Percentiles rank a stretch among this genome's conserved stretches.
These are phyloP conservation scores for Siniperca scherzeri DNA, from an alignment of 2,797 vertebrate species.

Conservation along the genomic window DNA sequence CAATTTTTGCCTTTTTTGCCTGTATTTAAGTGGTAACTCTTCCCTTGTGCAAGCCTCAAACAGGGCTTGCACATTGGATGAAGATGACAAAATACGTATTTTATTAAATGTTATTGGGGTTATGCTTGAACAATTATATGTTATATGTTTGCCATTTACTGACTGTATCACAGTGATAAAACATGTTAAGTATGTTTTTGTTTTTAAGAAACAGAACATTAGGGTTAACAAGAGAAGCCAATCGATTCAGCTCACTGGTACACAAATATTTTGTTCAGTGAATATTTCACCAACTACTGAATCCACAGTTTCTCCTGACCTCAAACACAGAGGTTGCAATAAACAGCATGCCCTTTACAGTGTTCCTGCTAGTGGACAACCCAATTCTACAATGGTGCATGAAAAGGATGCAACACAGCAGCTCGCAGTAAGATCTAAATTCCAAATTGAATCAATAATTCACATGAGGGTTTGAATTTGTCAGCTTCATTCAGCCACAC, in stretches of 20 bases:
- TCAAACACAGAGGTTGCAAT: neutral
- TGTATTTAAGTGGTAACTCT: neutral
- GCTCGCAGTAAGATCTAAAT: neutral
- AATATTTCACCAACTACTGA: neutral
- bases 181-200: too few species aligned
- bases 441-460: constrained; percentile 34
- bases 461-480: constrained; percentile 25
- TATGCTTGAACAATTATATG: neutral
- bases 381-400: neutral
- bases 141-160: neutral
- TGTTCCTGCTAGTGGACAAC: neutral
- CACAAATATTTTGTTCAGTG: neutral
- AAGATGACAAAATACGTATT: neutral
- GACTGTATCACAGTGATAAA: neutral
- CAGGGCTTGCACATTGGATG: too few species aligned
- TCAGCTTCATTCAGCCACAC: constrained; percentile 12
- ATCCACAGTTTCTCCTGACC: neutral
- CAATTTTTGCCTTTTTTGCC: neutral
- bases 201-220: neutral
- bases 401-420: neutral
- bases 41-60: neutral
- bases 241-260: neutral
- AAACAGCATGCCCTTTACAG: neutral
- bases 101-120: neutral
- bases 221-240: neutral